Evolutionary conservation across 2,888 invertebrate species (phyloP), one percentile per base, ranked within the genome.

Genomic region (Meiosimyza platycephala): DNA sequence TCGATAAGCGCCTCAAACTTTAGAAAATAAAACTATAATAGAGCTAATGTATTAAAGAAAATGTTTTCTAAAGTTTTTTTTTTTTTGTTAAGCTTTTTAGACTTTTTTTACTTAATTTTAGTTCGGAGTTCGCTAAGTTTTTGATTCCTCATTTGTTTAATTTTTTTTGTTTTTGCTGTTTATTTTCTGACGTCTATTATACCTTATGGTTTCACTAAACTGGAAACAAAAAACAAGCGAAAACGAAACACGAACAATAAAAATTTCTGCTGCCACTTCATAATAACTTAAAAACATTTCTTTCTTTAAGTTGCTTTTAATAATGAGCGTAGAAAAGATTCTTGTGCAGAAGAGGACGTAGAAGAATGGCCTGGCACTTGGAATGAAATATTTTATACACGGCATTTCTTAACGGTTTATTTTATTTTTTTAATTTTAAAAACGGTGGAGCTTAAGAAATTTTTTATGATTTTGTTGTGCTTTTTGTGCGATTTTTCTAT

Each of bases 401-500:
- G 28, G 59, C 22, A 60, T 60, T 60, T 60, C 59, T 60, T 18
- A 60, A 60, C 18, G 22, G 22, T 15, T 60, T 59, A 22, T 59
- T 12, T 59, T 4, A n/a, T 22, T 16, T 18, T 54, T 54, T 15
- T 16, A 13, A n/a, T 60, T 13, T 60, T 60, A 40, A 40, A 5
- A 40, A 40, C 1, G 9, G 4, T 7, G 40, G 40, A 40, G 9
- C 6, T 40, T 40, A 7, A 9, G 40, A 28, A 28, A 28, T 28
- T 40, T 40, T 40, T 40, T 40, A 40, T 40, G 22, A 12, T 60
- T 33, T 28, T 28, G 28, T 60, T 60, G n/a, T 18, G 4, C 57
- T 9, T 22, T 59, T 59, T 59, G 13, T 40, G 40, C 40, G 40
- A 40, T 40, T 40, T 40, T 9, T 6, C 40, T 9, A 40, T 40